Evolutionary conservation across 2,113 vertebrate genomes (phyloP).

Genomic region (Melozone crissalis): DNA sequence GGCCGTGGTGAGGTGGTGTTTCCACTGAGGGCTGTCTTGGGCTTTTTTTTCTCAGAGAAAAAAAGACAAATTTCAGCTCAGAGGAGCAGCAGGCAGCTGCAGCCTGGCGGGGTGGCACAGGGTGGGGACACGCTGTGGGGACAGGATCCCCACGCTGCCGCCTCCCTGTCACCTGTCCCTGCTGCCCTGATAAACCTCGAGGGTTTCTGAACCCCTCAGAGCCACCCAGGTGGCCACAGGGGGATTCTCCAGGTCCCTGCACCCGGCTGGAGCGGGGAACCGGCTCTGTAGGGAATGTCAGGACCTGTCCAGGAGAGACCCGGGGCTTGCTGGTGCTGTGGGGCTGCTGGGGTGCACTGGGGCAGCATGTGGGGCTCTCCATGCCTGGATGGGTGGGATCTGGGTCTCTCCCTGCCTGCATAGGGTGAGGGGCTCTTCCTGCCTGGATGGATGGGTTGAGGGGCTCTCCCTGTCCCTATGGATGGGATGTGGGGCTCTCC

Average conservation of each 20-base stretch:
- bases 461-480: neutral
- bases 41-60: neutral
- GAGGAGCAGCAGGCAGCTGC: neutral
- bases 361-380: neutral
- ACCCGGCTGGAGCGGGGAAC: neutral
- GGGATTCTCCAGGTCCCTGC: neutral
- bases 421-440: accelerated
- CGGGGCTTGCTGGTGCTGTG: neutral
- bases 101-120: neutral
- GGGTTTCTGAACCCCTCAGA: neutral
- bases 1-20: accelerated
- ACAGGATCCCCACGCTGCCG: neutral
- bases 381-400: neutral
- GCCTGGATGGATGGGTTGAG: neutral
- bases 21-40: neutral
- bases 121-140: neutral
- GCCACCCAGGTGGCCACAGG: neutral
- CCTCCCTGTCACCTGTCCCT: neutral
- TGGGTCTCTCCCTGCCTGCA: neutral
- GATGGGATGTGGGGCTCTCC: neutral
- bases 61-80: neutral
- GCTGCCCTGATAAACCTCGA: accelerated
- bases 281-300: neutral
- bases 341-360: neutral
- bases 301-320: neutral